Evolutionary conservation across 2,888 invertebrate species (phyloP).

Genomic region (Hypomecis punctinalis): DNA sequence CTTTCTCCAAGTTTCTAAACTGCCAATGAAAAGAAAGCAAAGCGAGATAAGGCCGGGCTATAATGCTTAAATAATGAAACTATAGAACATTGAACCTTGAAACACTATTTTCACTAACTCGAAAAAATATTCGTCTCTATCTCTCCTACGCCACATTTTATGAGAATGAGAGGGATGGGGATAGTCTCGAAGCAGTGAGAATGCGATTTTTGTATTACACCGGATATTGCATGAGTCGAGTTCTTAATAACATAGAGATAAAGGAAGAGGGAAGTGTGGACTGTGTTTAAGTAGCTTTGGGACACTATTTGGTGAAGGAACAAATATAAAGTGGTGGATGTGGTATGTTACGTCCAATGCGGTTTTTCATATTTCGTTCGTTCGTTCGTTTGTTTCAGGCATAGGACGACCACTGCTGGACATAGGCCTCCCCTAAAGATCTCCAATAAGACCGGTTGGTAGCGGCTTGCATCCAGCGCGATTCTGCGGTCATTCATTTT

Average conservation of each 20-base stretch:
- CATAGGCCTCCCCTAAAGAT: too few species aligned
- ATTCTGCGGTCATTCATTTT: too few species aligned
- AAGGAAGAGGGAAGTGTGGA: conserved; percentile 50
- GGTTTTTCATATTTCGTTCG: background rate
- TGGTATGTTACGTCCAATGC: background rate
- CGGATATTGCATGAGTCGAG: conserved; percentile 44
- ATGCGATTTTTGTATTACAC: conserved; percentile 28
- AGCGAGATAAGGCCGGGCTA: conserved; percentile 56
- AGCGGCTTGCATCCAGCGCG: too few species aligned
- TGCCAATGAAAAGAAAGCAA: conserved; percentile 55
- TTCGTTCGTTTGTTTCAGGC: background rate
- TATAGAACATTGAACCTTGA: conserved; percentile 41
- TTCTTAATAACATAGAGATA: conserved; percentile 56
- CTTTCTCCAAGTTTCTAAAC: conserved; percentile 46
- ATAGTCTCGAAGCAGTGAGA: background rate
- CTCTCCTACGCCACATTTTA: background rate
- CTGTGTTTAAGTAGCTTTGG: conserved; percentile 49
- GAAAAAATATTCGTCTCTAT: conserved; percentile 10
- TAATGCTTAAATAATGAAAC: conserved; percentile 48
- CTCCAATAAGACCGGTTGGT: too few species aligned
- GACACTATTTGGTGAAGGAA: conserved; percentile 28
- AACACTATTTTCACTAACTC: conserved; percentile 19
- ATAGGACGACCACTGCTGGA: too few species aligned
- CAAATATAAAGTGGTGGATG: conserved; percentile 8
- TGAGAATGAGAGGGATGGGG: background rate